phyloP scores from a whole-genome alignment of 2,888 invertebrate genomes.

The Linyphia triangularis region DNA sequence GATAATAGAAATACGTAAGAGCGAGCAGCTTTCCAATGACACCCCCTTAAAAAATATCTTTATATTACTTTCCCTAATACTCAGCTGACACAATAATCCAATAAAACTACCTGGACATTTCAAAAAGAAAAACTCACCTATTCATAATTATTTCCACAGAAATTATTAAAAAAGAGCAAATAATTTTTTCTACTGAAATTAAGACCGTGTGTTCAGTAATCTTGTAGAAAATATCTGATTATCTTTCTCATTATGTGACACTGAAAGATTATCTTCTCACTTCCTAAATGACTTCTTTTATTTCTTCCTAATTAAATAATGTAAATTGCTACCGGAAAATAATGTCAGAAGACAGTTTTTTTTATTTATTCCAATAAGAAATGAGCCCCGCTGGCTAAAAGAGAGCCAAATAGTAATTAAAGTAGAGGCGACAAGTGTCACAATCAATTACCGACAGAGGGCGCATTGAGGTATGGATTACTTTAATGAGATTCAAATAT shows the following conservation, averaged over 20 bases:
- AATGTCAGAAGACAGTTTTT: neutral
- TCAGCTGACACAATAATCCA: neutral
- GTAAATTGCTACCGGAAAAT: slow-evolving; percentile 8
- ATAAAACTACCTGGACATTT: neutral
- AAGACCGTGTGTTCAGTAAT: slow-evolving; percentile 7
- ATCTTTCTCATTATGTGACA: neutral
- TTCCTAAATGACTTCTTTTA: neutral
- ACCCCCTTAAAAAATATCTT: neutral
- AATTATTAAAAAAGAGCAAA: neutral
- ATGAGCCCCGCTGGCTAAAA: neutral
- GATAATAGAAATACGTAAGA: too few species aligned
- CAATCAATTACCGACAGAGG: neutral
- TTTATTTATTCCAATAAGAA: neutral
- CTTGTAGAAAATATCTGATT: neutral
- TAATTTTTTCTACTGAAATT: neutral
- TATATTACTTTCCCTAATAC: neutral
- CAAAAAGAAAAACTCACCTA: neutral
- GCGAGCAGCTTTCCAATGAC: neutral
- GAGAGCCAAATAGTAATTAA: neutral
- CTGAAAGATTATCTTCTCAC: neutral
- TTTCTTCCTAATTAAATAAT: slow-evolving; percentile 10
- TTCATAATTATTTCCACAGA: neutral
- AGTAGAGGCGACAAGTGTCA: neutral
- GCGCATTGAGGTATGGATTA: slow-evolving; percentile 8
- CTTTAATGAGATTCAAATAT: slow-evolving; percentile 11